Evolutionary conservation across 2,113 vertebrate genomes (phyloP), one percentile per base, ranked within the genome.

Genomic region (Megalops atlanticus): DNA sequence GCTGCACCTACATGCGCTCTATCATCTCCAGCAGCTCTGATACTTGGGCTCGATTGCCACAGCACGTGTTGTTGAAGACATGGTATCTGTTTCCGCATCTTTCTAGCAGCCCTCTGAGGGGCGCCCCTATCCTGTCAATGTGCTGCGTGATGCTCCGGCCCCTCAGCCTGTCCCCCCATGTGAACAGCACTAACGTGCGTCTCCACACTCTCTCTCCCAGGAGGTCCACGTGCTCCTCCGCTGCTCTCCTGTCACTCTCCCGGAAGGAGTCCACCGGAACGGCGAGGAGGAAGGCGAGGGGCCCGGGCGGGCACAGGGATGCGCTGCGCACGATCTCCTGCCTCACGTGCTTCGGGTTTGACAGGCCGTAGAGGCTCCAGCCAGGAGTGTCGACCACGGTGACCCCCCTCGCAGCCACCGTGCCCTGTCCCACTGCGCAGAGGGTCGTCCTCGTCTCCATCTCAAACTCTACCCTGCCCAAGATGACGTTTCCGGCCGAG

Each of bases 311-410:
- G 43, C 78, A 82, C 27, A 91, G 73, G 1, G 52, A 80, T 3
- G 73, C 39, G 58, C 87, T 87, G 33, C 27, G 82, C 11, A 64
- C 7, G 0, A 91, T 80, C 77, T 87, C 87, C 35, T 0, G 24
- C 39, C 35, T 81, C 41, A 92, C 85, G 3, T 83, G 38, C 14
- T 80, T 10, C 2, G 80, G 16, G 2, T 82, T 41, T 27, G 88
- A 77, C 76, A 89, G 71, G 45, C 84, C 76, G 31, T 83, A 89
- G 24, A 84, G 76, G 76, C 89, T 90, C 91, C 88, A 91, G 0
- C 87, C 87, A 0, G 90, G 89, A 7, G 86, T 89, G 79, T 90
- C 91, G 72, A 89, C 85, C 64, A 90, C 79, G 0, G 79, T 81
- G 7, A 90, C 58, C 1, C 78, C n/a, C 68, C 77, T 0, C 4